A percentile compares a stretch with the other conserved stretches of the same genome.
phyloP scores from a whole-genome alignment of 1,140 invertebrate genomes.

The Drosophila simulans region DNA sequence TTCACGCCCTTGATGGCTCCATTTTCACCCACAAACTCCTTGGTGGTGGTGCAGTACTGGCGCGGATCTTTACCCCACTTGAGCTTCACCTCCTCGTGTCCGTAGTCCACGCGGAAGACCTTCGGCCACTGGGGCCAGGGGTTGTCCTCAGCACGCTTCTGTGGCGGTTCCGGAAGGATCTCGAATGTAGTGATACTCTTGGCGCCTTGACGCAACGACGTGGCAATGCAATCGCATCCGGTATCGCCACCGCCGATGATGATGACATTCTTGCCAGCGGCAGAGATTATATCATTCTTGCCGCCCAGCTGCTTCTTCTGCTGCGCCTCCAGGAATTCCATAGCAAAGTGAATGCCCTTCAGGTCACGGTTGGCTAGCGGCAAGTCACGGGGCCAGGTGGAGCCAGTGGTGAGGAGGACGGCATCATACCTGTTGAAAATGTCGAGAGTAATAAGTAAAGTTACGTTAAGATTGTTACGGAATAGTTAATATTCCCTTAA shows the following conservation, averaged over 20 bases:
- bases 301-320: conserved; percentile 97
- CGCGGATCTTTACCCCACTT: conserved; percentile 97
- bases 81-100: conserved; percentile 97
- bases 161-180: conserved; percentile 96
- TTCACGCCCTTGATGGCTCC: conserved; percentile 95
- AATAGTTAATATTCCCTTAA: no score
- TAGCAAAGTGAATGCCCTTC: conserved; percentile 97
- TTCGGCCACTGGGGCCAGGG: conserved; percentile 99
- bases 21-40: conserved; percentile 96
- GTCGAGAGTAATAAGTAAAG: neutral
- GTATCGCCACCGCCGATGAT: conserved; percentile 99
- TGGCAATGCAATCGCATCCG: conserved; percentile 99
- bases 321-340: conserved; percentile 98
- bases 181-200: conserved; percentile 98
- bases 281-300: conserved; percentile 87
- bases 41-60: conserved; percentile 96
- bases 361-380: conserved; percentile 93
- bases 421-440: conserved; percentile 89
- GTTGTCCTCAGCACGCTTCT: conserved; percentile 92
- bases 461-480: no score
- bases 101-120: conserved; percentile 99
- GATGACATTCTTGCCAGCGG: conserved; percentile 97
- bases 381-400: conserved; percentile 98
- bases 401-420: conserved; percentile 95
- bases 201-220: conserved; percentile 98